These are phyloP conservation scores for Chrysolina oricalcia DNA, from an alignment of 2,888 invertebrate genomes.

Conservation along the genomic window DNA sequence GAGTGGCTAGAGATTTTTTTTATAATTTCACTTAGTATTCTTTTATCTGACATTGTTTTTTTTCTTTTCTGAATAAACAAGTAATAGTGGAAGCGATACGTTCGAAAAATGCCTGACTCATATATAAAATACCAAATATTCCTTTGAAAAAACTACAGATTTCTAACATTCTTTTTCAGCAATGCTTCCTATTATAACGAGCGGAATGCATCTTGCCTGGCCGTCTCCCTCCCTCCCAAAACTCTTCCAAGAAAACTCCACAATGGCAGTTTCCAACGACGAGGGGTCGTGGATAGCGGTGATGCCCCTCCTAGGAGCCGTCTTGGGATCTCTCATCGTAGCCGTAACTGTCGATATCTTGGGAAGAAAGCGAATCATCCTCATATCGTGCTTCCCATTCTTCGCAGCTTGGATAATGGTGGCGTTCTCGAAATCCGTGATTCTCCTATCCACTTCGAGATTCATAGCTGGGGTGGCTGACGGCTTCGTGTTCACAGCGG, in stretches of 20 bases:
- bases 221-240: conserved; percentile 77
- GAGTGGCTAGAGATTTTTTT: too few species aligned
- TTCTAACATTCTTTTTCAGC: conserved; percentile 60
- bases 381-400: conserved; percentile 75
- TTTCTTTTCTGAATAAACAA: too few species aligned
- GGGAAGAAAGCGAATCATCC: conserved; percentile 79
- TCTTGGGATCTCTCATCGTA: conserved; percentile 77
- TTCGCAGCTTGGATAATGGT: conserved; percentile 79
- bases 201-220: conserved; percentile 75
- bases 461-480: conserved; percentile 78
- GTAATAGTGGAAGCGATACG: too few species aligned
- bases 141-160: too few species aligned
- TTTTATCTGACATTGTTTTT: too few species aligned
- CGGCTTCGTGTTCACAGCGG: conserved; percentile 69
- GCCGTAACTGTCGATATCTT: conserved; percentile 79
- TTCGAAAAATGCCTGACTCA: too few species aligned
- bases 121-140: too few species aligned
- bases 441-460: conserved; percentile 73
- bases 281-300: conserved; percentile 80
- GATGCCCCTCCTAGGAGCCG: conserved; percentile 78
- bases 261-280: conserved; percentile 68
- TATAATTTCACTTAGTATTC: too few species aligned
- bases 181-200: conserved; percentile 66
- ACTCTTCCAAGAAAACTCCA: conserved; percentile 66
- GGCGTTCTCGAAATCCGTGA: conserved; percentile 75